Evolutionary conservation across 1,140 invertebrate genomes (phyloP), one percentile per base, ranked within the genome.

Genomic region (Steinernema khuongi): DNA sequence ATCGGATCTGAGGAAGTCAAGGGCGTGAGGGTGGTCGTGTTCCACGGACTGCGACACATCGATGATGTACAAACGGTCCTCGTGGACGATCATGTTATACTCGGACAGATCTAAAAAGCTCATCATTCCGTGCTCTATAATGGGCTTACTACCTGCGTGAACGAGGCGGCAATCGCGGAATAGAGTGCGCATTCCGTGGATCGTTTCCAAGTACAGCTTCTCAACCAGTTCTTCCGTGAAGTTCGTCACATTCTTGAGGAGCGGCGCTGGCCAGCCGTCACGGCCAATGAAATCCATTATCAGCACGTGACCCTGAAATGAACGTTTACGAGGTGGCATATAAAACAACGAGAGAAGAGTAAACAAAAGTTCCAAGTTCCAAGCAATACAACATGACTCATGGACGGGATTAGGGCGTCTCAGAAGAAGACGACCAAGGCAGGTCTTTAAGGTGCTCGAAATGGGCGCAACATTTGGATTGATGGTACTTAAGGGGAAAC

Each of bases 11-110:
- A 99, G 88, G 86, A 99, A 99, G 74, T 96, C 92, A 67, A 96
- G 89, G 0, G 96, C 92, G 87, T 93, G 90, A 0, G 94, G 94
- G 89, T 98, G 94, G 86, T 98, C 94, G 85, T 97, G 94, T 87
- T 98, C 95, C 0, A 99, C 96, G 1, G 94, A 92, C 86, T 99
- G 96, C 0, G 94, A 97, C 0, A 99, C 96, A 88, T 99, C 96
- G 81, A 99, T 99, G 29, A 97, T 90, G 73, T 92, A 91, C 19
- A 94, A 86, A 81, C 92, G 89, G 0, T 91, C 91, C 80, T 94
- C 89, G 81, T 93, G 90, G 83, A 93, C 88, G 32, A 97, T 82
- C 60, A 97, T 89, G 87, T 99, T 99, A 81, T 94, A 99, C 88
- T 98, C 96, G 44, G 94, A 96, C 19, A 98, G 89, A 89, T 84